Evolutionary conservation across 2,797 vertebrate genomes (phyloP), one percentile per base, ranked within the genome.

Genomic region (Hemibagrus guttatus): DNA sequence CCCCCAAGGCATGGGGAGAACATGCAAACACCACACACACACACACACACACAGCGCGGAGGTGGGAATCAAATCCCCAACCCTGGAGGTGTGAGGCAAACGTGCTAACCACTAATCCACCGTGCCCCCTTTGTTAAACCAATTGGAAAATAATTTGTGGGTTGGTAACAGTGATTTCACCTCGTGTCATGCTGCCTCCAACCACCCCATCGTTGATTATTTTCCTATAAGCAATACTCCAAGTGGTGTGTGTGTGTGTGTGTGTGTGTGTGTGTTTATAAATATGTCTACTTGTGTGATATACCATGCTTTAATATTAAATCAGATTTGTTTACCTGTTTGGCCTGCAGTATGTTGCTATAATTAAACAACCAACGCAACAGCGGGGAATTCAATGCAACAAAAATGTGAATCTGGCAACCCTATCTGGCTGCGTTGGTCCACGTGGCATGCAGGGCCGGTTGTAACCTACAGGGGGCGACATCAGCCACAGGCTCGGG

Each of bases 361-460:
- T 1, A 16, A 66, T 66, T 66, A 31, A 16, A 28, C n/a, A 14
- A n/a, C n/a, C n/a, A 28, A 28, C 28, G 6, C 28, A 66, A 35
- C 61, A 3, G 61, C 26, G n/a, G 11, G 16, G 1, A 7, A 1
- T 0, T 0, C 42, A 11, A 49, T 21, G 3, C 16, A 5, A 1
- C 12, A 35, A 13, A 17, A 16, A n/a, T 42, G 1, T 52, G 26
- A 16, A 81, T 28, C 61, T 82, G 80, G 80, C 84, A 66, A 49
- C 79, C n/a, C 21, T 28, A 28, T 61, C 80, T 78, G 35, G 1
- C 69, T 56, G 23, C 64, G 63, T 46, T 28, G 39, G 90, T 91
- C 89, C 89, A 91, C 90, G 90, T 91, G 90, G 90, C 90, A 91
- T 89, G 89, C 88, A 87, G 42, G 16, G 0, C 35, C 64, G 19